Evolutionary conservation across 2,888 invertebrate genomes (phyloP), one percentile per base, ranked within the genome.

Genomic region (Spialia ferax): DNA sequence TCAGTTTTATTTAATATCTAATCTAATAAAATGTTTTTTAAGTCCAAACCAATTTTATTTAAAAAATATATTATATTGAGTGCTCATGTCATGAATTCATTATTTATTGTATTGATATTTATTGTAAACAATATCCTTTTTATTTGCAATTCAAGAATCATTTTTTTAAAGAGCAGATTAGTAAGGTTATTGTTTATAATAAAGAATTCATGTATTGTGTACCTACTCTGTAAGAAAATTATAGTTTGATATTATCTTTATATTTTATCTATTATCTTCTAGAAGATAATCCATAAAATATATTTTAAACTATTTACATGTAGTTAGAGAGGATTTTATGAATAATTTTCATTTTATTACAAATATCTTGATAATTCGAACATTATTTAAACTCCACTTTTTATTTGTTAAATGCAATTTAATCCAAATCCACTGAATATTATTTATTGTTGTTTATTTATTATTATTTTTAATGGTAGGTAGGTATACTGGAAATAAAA

Each of bases 71-170:
- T 42, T 35, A 15, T 42, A 15, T 23, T 52, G 10, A 77, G 81
- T 84, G 79, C 82, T 79, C 83, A 77, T 82, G 78, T 62, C 81
- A 83, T 85, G 85, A 86, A 77, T 13, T 3, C 8, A 13, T 20
- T 26, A 55, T 32, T 56, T 48, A 56, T 63, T 56, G 8, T 56
- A n/a, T n/a, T n/a, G n/a, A n/a, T 26, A 55, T 32, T 50, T 50
- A 57, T 64, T 50, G 6, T 50, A 57, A 35, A 35, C 64, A 63
- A 48, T 56, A 50, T 50, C 64, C 32, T 42, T 0, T 5, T 42
- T 38, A 0, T 29, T 2, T 29, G 3, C 5, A 29, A 29, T 29
- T 7, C 5, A 42, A 42, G n/a, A 7, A n/a, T n/a, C n/a, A n/a
- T n/a, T n/a, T 42, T 6, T 13, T 11, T 13, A 13, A 32, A 32